A percentile compares a stretch with the other conserved stretches of the same genome.
phyloP scores from a whole-genome alignment of 1,140 invertebrate genomes.

The Plutomurus gul region DNA sequence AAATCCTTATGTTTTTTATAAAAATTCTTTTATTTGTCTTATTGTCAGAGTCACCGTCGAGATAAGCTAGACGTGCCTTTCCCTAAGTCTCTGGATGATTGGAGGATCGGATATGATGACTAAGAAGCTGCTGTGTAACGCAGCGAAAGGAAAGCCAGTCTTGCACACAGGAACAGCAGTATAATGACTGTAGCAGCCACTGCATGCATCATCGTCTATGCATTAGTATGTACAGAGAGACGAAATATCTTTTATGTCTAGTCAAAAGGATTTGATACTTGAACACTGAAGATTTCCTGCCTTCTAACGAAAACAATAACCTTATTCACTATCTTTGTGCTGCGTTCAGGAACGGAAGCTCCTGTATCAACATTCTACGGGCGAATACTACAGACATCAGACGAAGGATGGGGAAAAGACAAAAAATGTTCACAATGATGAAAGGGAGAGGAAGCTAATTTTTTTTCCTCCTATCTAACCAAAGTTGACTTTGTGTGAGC shows the following conservation, averaged over 20 bases:
- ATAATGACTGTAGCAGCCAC: too few relatives aligned
- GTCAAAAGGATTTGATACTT: conserved; percentile 5
- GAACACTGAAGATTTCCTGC: neutral
- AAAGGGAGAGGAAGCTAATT: neutral
- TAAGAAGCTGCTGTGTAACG: neutral
- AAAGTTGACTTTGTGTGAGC: too few relatives aligned
- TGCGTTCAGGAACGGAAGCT: too few relatives aligned
- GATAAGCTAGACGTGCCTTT: conserved; percentile 12
- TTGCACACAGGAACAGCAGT: too few relatives aligned
- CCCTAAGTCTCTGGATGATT: conserved; percentile 9
- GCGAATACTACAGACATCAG: too few relatives aligned
- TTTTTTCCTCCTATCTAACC: neutral
- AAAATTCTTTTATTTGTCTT: conserved; percentile 21
- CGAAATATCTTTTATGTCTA: neutral
- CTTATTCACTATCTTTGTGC: too few relatives aligned
- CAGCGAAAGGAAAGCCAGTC: neutral
- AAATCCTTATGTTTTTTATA: conserved; percentile 28
- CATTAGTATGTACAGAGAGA: too few relatives aligned
- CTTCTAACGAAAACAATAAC: neutral
- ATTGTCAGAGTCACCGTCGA: neutral
- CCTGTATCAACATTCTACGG: neutral
- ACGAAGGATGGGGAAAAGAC: neutral
- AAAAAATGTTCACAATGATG: conserved; percentile 2
- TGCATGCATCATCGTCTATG: too few relatives aligned
- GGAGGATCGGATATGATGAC: conserved; percentile 13